A percentile compares a stretch with the other conserved stretches of the same genome.
These are phyloP conservation scores for Mellivora capensis DNA, from an alignment of 2,113 vertebrate genomes.

Conservation along the genomic window DNA sequence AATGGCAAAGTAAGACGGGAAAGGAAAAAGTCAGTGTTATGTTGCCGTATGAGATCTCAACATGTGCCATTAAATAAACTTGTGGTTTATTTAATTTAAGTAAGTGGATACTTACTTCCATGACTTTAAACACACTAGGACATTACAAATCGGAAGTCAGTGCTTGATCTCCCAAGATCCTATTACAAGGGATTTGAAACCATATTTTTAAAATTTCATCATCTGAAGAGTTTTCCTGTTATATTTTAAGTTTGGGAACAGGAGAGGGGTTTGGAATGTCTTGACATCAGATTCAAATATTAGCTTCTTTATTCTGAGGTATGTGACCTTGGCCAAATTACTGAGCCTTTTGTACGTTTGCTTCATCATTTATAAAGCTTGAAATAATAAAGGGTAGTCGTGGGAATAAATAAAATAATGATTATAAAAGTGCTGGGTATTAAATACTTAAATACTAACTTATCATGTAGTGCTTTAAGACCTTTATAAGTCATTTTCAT, in stretches of 20 bases:
- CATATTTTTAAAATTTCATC: not conserved
- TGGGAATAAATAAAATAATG: not conserved
- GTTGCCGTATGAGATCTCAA: not conserved
- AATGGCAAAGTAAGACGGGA: slow-evolving; percentile 13
- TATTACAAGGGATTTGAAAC: not conserved
- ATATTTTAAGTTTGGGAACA: not conserved
- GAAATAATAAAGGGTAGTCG: not conserved
- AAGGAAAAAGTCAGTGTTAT: not conserved
- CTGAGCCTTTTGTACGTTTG: not conserved
- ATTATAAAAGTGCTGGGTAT: not conserved
- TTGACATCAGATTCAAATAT: not conserved
- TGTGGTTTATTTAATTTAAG: too few relatives aligned
- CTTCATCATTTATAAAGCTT: not conserved
- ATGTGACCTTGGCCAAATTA: not conserved
- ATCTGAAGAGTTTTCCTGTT: not conserved
- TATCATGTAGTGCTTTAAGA: not conserved
- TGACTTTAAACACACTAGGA: not conserved
- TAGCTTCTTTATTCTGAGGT: not conserved
- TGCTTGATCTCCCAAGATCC: not conserved
- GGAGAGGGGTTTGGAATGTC: not conserved
- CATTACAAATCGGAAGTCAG: not conserved
- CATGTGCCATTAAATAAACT: not conserved
- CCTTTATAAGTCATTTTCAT: not conserved
- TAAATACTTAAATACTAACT: not conserved
- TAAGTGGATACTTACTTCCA: not conserved